Base-by-base conservation (phyloP, 2,888 invertebrate genomes). In the Pandemis corylana region DNA sequence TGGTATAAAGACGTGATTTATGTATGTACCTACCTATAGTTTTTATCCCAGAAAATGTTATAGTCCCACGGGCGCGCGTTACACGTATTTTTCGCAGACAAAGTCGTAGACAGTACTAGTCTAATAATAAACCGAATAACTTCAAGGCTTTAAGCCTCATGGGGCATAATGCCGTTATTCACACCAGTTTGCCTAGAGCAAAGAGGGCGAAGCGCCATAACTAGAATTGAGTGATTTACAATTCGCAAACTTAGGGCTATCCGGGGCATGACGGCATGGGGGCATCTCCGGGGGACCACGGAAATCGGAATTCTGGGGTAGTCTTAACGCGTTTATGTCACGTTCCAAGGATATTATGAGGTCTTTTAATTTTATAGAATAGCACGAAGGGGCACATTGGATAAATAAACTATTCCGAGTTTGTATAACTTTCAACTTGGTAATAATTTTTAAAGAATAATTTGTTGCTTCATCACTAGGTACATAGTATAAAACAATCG, bases 191-290 rank as follows among this genome's bases (percentile, higher is more conserved):
- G 56, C 68, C 53, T 10, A 7, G 10, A 42, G 68, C 56, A 67
- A 53, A 15, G 53, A 41, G 42, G 42, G 15, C 36, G 56, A 41
- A 13, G 28, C 36, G 7, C n/a, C 36, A 36, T 67, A 36, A 53
- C 67, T 15, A 36, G 51, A 36, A 51, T 51, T 36, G 42, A 53
- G 56, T 68, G 68, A 68, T 68, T 68, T 68, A 68, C 68, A 42
- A 56, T 68, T 56, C 42, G 68, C 68, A 68, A 68, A 68, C 68
- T 68, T 3, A 36, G 66, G 36, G 41, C 41, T 15, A 28, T 59
- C 59, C 59, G 28, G 28, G 28, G 28, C 59, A 28, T 28, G 53
- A 7, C 12, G 51, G n/a, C n/a, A 28, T 28, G 53, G 15, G 59
- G 51, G n/a, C n/a, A 51, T 13, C 4, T 59, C 59, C 5, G 59